These are phyloP conservation scores for Hemitrygon akajei DNA, from an alignment of 2,797 vertebrate species.

Conservation along the genomic window DNA sequence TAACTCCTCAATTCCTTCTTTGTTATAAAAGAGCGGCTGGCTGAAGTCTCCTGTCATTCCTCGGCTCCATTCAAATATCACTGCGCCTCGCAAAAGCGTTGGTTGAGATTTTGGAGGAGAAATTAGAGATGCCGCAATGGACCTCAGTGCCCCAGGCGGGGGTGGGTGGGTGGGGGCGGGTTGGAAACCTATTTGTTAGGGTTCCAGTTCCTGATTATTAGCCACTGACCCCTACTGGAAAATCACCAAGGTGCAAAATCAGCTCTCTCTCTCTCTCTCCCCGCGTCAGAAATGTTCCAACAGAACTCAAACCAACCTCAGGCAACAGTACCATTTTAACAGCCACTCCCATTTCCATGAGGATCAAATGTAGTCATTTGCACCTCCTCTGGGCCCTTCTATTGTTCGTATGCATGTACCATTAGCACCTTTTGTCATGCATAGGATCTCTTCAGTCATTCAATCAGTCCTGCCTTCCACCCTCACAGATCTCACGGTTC, in stretches of 20 bases:
- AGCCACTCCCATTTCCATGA: background rate
- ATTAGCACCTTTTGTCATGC: background rate
- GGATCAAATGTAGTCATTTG: background rate
- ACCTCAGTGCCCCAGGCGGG: background rate
- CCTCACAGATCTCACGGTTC: background rate
- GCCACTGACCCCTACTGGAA: constrained; percentile 23
- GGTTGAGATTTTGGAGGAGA: background rate
- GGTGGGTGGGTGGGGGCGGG: background rate
- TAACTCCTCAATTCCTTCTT: background rate
- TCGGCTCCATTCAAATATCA: background rate
- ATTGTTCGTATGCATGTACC: background rate
- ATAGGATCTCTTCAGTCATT: background rate
- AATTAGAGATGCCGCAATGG: background rate
- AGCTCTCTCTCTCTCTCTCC: background rate
- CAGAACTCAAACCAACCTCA: background rate
- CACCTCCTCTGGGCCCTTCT: background rate
- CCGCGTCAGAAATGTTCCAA: background rate
- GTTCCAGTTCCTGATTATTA: background rate
- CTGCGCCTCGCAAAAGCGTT: background rate
- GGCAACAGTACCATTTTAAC: too few relatives aligned
- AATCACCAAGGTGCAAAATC: background rate
- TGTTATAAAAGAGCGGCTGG: background rate
- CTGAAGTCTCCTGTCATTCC: background rate
- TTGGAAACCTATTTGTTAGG: background rate
- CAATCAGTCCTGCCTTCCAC: background rate